phyloP scores from a whole-genome alignment of 2,797 vertebrate genomes.

The Thamnophis elegans region DNA sequence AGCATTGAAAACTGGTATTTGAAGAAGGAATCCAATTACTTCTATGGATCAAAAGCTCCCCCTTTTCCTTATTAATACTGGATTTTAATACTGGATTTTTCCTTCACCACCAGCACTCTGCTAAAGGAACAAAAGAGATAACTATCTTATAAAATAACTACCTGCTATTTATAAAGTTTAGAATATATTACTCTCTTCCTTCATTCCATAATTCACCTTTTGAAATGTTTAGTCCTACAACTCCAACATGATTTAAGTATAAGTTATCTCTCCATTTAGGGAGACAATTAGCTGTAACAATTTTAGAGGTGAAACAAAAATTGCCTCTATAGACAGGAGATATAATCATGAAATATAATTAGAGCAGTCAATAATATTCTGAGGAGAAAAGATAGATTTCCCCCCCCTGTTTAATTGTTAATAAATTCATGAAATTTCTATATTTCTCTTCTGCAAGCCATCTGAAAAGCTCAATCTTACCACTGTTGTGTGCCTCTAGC shows the following conservation, averaged over 20 bases:
- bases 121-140: neutral
- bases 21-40: conserved; percentile 47
- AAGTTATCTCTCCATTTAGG: conserved; percentile 11
- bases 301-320: conserved; percentile 24
- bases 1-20: conserved; percentile 37
- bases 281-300: conserved; percentile 29
- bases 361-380: conserved; percentile 12
- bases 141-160: neutral
- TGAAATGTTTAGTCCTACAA: conserved; percentile 1
- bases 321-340: conserved; percentile 12
- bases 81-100: conserved; percentile 18
- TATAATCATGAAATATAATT: conserved; percentile 34
- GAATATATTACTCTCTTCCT: neutral
- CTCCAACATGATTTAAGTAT: conserved; percentile 24
- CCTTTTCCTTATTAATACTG: conserved; percentile 26
- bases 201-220: conserved; percentile 1
- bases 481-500: conserved; percentile 96
- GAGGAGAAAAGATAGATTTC: conserved; percentile 2
- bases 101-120: conserved; percentile 36
- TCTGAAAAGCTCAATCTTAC: conserved; percentile 76
- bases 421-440: conserved; percentile 64
- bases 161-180: neutral
- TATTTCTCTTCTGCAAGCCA: conserved; percentile 65
- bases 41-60: conserved; percentile 24
- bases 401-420: conserved; percentile 61